These are phyloP conservation scores for Microtus richardsoni DNA, from an alignment of 2,113 vertebrate species.

Conservation along the genomic window DNA sequence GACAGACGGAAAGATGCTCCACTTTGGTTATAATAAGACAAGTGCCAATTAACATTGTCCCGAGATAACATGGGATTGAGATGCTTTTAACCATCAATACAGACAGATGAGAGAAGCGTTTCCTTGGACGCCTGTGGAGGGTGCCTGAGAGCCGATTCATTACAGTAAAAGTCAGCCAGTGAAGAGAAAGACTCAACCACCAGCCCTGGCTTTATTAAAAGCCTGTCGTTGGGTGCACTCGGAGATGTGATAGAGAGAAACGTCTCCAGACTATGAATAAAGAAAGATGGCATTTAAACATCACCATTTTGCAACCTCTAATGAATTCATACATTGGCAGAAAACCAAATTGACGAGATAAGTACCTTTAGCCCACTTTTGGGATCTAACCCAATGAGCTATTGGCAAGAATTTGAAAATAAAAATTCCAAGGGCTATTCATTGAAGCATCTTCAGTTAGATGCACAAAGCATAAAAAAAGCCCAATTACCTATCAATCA, in stretches of 20 bases:
- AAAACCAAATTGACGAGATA: background rate
- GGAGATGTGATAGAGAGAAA: background rate
- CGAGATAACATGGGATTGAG: background rate
- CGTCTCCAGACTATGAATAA: slow-evolving; percentile 18
- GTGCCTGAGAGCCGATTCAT: background rate
- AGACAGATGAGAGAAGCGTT: background rate
- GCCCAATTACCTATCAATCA: background rate
- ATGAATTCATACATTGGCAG: background rate
- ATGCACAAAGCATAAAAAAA: background rate
- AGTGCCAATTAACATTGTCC: background rate
- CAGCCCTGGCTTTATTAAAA: background rate
- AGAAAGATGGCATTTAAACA: background rate
- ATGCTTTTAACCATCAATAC: background rate
- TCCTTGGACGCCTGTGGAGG: background rate
- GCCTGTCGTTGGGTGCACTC: background rate
- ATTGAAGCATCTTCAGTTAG: background rate
- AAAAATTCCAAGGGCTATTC: background rate
- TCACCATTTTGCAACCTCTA: background rate
- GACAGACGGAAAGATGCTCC: background rate
- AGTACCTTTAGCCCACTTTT: background rate
- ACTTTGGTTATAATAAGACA: background rate
- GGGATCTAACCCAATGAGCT: background rate
- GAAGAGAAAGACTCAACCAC: background rate
- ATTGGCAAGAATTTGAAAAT: background rate
- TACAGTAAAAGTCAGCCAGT: background rate